Percentiles rank a stretch among this genome's conserved stretches.
Conservation (phyloP, 2,113 vertebrate genomes). For the Oxyura jamaicensis region DNA sequence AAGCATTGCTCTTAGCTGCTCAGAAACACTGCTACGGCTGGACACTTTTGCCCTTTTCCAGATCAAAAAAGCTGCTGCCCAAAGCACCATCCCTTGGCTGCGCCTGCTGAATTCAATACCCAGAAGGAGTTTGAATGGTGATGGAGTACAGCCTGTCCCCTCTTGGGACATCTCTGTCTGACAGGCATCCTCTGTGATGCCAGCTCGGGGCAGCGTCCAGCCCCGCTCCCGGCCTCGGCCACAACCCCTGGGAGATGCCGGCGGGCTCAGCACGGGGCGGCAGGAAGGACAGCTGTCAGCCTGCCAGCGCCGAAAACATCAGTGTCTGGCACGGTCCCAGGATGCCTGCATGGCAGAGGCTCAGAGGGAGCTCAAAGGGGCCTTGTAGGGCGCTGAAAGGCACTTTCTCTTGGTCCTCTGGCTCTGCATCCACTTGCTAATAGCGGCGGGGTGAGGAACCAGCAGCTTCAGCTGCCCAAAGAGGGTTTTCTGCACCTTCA, state of each 20-base stretch:
- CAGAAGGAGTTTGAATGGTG: neutral
- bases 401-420: neutral
- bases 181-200: neutral
- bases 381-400: neutral
- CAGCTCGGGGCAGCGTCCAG: neutral
- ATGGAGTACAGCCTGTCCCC: neutral
- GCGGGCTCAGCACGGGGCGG: neutral
- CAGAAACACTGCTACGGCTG: neutral
- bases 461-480: neutral
- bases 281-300: neutral
- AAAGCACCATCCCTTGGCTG: neutral
- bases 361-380: neutral
- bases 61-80: neutral
- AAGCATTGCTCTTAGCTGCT: neutral
- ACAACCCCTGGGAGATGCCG: neutral
- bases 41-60: neutral
- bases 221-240: neutral
- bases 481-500: neutral
- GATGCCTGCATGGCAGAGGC: too few relatives aligned
- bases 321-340: neutral
- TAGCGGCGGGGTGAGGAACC: neutral
- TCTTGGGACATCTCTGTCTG: neutral
- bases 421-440: neutral
- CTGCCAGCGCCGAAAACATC: neutral
- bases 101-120: neutral